Percentiles rank a stretch among this genome's conserved stretches.
phyloP scores from a whole-genome alignment of 2,797 vertebrate species.

The Geotrypetes seraphini region DNA sequence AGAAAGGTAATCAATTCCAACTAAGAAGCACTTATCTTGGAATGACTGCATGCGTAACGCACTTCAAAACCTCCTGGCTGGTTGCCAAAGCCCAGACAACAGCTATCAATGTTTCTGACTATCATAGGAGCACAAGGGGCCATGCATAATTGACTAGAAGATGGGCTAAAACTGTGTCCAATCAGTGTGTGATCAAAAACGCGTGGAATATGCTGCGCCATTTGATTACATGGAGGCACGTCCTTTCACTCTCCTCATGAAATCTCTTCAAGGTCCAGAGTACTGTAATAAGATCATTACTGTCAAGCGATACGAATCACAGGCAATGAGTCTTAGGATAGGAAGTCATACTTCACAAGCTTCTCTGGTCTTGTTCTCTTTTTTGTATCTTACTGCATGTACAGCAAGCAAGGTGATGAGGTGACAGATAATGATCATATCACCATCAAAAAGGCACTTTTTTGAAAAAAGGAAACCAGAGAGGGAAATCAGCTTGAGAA shows the following conservation, averaged over 20 bases:
- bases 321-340: conserved; percentile 63
- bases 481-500: conserved; percentile 53
- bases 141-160: conserved; percentile 69
- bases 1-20: conserved; percentile 64
- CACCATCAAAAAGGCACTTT: conserved; percentile 60
- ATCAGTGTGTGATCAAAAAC: conserved; percentile 64
- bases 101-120: conserved; percentile 48
- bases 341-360: conserved; percentile 68
- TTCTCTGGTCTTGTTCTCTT: conserved; percentile 31
- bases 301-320: conserved; percentile 62
- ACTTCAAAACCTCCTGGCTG: conserved; percentile 51
- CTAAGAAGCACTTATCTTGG: conserved; percentile 55
- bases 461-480: conserved; percentile 52
- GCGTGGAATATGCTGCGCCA: conserved; percentile 60
- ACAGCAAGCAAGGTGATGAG: conserved; percentile 52
- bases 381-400: conserved; percentile 46
- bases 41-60: conserved; percentile 31
- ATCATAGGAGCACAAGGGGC: conserved; percentile 48
- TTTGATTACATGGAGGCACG: conserved; percentile 58
- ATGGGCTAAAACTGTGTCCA: conserved; percentile 69
- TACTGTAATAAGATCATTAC: conserved; percentile 71
- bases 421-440: conserved; percentile 60
- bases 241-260: conserved; percentile 57
- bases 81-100: conserved; percentile 50
- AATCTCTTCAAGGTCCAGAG: conserved; percentile 70